Conservation (phyloP, 2,113 vertebrate genomes). For the Chunga burmeisteri region DNA sequence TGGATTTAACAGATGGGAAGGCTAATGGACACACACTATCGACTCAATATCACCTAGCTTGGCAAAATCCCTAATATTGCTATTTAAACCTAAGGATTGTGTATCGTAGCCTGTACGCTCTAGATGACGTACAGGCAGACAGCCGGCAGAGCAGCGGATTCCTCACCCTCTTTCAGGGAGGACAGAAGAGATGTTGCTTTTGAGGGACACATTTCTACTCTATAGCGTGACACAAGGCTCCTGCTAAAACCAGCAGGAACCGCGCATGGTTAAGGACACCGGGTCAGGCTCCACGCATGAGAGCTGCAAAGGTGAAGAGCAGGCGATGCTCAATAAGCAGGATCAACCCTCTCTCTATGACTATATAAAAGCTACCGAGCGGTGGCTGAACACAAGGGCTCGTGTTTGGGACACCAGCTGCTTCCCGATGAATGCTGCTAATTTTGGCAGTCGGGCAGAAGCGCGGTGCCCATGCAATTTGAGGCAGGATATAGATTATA, state of each 20-base stretch:
- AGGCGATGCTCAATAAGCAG: not conserved
- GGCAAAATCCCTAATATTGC: not conserved
- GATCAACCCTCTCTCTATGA: not conserved
- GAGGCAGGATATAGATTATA: constrained; percentile 48
- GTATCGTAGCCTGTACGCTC: fast-evolving
- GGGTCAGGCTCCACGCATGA: not conserved
- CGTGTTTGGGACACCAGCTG: not conserved
- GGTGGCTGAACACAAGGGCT: not conserved
- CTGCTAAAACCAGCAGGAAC: not conserved
- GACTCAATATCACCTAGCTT: not conserved
- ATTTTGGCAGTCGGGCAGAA: constrained; percentile 14
- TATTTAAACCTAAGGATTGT: not conserved
- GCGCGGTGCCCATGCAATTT: fast-evolving
- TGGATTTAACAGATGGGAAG: not conserved
- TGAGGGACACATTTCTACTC: not conserved
- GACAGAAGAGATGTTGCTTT: not conserved
- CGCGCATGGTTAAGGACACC: not conserved
- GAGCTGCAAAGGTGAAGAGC: not conserved
- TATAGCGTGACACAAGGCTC: not conserved
- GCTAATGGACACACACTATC: not conserved
- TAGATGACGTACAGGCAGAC: not conserved
- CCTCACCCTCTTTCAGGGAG: not conserved
- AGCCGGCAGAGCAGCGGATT: not conserved
- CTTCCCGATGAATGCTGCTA: constrained; percentile 5
- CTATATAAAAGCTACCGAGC: not conserved